phyloP scores from a whole-genome alignment of 2,888 invertebrate species.

The Tanaodytes sp. region DNA sequence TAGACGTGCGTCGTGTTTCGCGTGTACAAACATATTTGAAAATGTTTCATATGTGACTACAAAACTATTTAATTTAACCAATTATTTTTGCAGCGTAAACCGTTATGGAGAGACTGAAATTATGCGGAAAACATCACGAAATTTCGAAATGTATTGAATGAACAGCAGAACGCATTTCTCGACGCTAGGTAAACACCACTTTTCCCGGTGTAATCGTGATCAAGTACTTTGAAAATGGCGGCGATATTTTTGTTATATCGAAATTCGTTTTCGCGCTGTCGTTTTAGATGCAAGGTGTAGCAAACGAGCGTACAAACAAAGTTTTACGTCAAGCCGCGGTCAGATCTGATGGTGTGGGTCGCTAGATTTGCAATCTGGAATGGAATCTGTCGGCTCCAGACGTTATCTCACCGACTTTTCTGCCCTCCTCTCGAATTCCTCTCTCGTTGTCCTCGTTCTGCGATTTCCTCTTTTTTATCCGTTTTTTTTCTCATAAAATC shows the following conservation, averaged over 20 bases:
- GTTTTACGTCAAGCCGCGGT: slow-evolving; percentile 67
- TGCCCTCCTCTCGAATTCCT: slow-evolving; percentile 27
- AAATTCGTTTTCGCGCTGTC: slow-evolving; percentile 48
- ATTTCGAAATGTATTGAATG: no score
- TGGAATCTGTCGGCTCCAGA: slow-evolving; percentile 73
- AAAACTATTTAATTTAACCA: background rate
- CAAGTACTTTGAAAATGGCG: slow-evolving; percentile 27
- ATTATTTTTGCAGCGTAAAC: background rate
- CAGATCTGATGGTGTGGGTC: slow-evolving; percentile 66
- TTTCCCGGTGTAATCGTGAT: slow-evolving; percentile 34
- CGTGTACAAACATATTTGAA: no score
- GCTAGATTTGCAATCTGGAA: slow-evolving; percentile 71
- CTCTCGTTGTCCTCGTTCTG: slow-evolving; percentile 15
- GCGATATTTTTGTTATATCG: slow-evolving; percentile 36
- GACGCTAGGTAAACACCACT: no score
- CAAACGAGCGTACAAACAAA: slow-evolving; percentile 59
- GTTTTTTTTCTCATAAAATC: slow-evolving; percentile 14
- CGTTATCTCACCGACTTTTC: slow-evolving; percentile 60
- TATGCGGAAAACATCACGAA: background rate
- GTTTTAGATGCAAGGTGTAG: slow-evolving; percentile 68
- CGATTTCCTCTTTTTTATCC: slow-evolving; percentile 3
- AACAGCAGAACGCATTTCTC: no score
- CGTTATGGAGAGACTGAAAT: background rate
- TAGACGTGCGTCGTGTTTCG: no score
- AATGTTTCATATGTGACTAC: no score